phyloP scores from a whole-genome alignment of 2,888 invertebrate species.

The Cephalotes varians region DNA sequence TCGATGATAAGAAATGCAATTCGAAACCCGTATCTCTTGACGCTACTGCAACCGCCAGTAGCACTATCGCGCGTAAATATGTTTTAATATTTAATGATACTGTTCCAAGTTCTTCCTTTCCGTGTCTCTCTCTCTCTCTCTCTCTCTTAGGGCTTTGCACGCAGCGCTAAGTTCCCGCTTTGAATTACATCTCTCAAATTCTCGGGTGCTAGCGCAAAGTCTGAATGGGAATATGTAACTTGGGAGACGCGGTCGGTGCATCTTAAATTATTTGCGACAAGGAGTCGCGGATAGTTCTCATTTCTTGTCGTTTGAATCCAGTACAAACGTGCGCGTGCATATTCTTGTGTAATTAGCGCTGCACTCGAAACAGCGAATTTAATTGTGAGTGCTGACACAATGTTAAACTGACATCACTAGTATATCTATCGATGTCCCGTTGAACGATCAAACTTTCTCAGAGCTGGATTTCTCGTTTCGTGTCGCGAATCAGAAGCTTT shows the following conservation, averaged over 20 bases:
- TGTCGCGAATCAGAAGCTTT: constrained; percentile 75
- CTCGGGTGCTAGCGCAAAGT: constrained; percentile 28
- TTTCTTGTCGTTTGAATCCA: constrained; percentile 41
- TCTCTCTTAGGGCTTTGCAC: background rate
- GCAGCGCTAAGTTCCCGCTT: constrained; percentile 26
- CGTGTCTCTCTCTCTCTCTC: background rate
- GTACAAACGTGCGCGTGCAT: constrained; percentile 29
- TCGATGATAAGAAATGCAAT: constrained; percentile 46
- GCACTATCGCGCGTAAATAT: constrained; percentile 42
- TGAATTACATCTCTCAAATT: constrained; percentile 45
- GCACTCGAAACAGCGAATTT: background rate
- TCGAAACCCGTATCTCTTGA: constrained; percentile 28
- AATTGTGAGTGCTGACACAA: background rate
- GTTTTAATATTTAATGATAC: constrained; percentile 50
- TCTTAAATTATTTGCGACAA: constrained; percentile 50
- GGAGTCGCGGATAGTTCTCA: constrained; percentile 28
- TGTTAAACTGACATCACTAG: background rate
- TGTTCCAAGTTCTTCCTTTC: constrained; percentile 3
- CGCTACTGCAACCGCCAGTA: background rate
- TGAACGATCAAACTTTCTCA: constrained; percentile 40
- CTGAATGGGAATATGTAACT: constrained; percentile 48
- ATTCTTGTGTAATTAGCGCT: constrained; percentile 28
- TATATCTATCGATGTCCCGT: constrained; percentile 34
- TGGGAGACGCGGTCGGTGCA: constrained; percentile 46
- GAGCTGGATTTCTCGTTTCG: constrained; percentile 63